Conservation (phyloP, 1,140 invertebrate genomes). For the Caenorhabditis elegans region DNA sequence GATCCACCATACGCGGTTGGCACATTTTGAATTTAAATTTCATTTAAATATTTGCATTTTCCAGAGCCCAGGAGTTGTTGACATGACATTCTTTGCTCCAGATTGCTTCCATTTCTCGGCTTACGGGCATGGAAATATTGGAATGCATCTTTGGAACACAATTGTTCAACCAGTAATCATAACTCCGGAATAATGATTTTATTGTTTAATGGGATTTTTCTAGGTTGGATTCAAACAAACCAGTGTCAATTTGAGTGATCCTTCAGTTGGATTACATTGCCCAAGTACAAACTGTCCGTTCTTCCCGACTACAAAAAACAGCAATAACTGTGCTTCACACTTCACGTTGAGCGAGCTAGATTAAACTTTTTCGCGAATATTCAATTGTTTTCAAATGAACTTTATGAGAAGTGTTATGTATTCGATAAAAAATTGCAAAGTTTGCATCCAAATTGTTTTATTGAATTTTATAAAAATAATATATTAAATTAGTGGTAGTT, state of each 20-base stretch:
- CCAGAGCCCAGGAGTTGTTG: slow-evolving; percentile 64
- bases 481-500: too few species aligned
- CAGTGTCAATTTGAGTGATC: slow-evolving; percentile 48
- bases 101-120: slow-evolving; percentile 78
- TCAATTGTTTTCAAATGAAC: too few species aligned
- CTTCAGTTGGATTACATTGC: slow-evolving; percentile 39
- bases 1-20: not conserved
- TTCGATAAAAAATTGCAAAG: too few species aligned
- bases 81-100: slow-evolving; percentile 72
- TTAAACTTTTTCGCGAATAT: not conserved
- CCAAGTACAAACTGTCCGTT: slow-evolving; percentile 45
- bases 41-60: not conserved
- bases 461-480: too few species aligned
- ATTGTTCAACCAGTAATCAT: slow-evolving; percentile 75
- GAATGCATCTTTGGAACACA: slow-evolving; percentile 78
- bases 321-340: slow-evolving; percentile 31
- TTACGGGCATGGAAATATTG: slow-evolving; percentile 72
- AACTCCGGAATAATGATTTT: slow-evolving; percentile 71
- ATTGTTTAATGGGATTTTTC: not conserved
- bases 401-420: too few species aligned
- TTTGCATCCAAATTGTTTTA: too few species aligned
- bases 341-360: not conserved
- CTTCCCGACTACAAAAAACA: slow-evolving; percentile 47
- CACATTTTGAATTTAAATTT: not conserved
- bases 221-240: slow-evolving; percentile 32